phyloP scores from a whole-genome alignment of 92 coral and sea anemone species.

The Paragorgia papillata region DNA sequence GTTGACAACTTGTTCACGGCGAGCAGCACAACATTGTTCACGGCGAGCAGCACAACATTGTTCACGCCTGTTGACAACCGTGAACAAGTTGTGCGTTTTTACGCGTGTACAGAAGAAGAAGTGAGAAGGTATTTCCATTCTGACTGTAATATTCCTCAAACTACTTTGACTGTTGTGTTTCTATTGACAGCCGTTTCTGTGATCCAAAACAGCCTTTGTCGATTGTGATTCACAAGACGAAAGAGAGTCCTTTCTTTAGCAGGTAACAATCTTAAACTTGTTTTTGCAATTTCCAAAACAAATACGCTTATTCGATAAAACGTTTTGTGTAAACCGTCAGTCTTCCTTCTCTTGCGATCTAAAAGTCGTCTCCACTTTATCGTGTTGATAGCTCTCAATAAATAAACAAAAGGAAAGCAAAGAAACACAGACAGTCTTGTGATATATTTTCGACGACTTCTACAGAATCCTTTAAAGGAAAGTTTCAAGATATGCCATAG shows the following conservation, averaged over 20 bases:
- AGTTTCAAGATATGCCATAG: neutral
- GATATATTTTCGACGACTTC: neutral
- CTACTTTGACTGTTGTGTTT: neutral
- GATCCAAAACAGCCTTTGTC: too few relatives aligned
- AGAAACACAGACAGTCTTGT: neutral
- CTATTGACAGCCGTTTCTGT: neutral
- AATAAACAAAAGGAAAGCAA: constrained; percentile 15
- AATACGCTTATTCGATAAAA: neutral
- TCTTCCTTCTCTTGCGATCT: neutral
- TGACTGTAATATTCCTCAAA: neutral
- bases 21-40: too few relatives aligned
- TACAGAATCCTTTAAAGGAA: neutral
- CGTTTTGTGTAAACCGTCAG: neutral
- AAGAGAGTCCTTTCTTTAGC: neutral
- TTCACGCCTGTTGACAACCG: too few relatives aligned
- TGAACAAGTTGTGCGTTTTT: too few relatives aligned
- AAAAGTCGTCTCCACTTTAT: constrained; percentile 35
- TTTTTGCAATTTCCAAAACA: neutral
- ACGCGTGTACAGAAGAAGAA: too few relatives aligned
- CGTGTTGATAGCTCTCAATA: constrained; percentile 9
- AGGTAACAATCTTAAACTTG: neutral
- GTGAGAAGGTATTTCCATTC: too few relatives aligned
- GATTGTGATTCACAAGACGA: neutral
- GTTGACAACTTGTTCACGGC: too few relatives aligned
- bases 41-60: too few relatives aligned